Percentiles rank a stretch among this genome's conserved stretches.
Conservation (phyloP, 92 coral and sea anemone species). For the Blastomussa wellsi region DNA sequence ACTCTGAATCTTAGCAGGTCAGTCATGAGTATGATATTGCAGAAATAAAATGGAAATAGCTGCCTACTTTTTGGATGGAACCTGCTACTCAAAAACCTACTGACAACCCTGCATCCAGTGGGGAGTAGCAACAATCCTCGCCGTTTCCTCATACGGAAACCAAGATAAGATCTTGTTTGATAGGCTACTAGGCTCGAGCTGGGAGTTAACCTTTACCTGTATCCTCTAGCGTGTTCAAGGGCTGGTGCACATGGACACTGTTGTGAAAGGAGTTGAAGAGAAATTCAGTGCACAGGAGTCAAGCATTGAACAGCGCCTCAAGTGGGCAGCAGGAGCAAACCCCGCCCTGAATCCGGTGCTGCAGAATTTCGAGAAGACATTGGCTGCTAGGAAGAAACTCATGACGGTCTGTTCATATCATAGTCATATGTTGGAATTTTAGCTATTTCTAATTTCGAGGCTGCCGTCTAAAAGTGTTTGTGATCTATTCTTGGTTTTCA, state of each 20-base stretch:
- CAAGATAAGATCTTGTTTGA: too few species aligned
- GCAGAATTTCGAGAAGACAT: conserved; percentile 90
- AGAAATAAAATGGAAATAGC: too few species aligned
- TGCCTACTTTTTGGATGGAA: too few species aligned
- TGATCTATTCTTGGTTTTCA: too few species aligned
- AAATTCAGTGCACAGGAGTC: conserved; percentile 87
- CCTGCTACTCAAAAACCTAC: too few species aligned
- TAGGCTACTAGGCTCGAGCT: too few species aligned
- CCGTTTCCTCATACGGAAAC: too few species aligned
- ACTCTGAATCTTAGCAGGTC: too few species aligned
- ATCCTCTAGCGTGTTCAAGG: conserved; percentile 84
- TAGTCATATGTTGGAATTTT: not conserved
- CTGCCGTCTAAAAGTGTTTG: not conserved
- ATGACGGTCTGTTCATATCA: conserved; percentile 60
- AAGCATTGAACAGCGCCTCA: conserved; percentile 95
- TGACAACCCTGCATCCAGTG: too few species aligned
- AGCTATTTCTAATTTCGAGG: not conserved
- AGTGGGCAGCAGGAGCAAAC: conserved; percentile 99
- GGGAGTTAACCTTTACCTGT: too few species aligned
- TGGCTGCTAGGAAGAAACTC: conserved; percentile 84
- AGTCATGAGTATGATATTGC: too few species aligned
- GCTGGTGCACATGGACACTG: conserved; percentile 83
- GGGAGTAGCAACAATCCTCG: too few species aligned
- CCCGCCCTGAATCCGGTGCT: conserved; percentile 97
- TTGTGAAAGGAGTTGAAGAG: conserved; percentile 85